Base-by-base conservation (phyloP, 2,113 vertebrate genomes). In the Campylorhamphus procurvoides region DNA sequence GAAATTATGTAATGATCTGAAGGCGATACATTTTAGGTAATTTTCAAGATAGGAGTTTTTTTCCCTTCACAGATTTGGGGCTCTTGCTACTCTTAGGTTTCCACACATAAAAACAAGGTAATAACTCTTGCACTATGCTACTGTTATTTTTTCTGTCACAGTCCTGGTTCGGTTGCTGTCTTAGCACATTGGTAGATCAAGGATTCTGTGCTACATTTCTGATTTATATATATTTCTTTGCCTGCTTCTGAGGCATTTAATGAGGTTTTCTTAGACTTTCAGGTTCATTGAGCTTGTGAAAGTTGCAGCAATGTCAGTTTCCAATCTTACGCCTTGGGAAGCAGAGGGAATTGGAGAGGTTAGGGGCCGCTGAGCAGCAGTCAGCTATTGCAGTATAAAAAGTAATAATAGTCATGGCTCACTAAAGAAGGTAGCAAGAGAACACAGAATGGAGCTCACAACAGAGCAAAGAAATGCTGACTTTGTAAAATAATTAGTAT, bases 281-380 rank as follows among this genome's bases (percentile, higher is more conserved):
- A 14, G 79, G 91, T 96, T 97, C 94, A 96, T 74, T 87, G 91
- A 96, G 49, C 79, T 97, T 96, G 59, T 93, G 93, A 96, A 96
- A 95, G 80, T 91, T 97, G 69, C 37, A 84, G 89, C 72, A 97
- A 84, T 90, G 90, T 90, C 95, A 68, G 93, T 90, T 97, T 98
- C 92, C 93, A 97, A 90, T 95, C 91, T 92, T 91, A 96, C 40
- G 35, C 24, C 58, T 93, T 96, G 75, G 84, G 93, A 96, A 94
- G 73, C 63, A 94, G 50, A 84, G 89, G 85, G 94, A 97, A 97
- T 97, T 89, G 69, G 68, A 83, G 84, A 92, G 72, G 90, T 97
- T 97, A 93, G 85, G 88, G 90, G 86, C 85, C 96, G 29, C 62
- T 95, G 93, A 82, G 91, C 91, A 93, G 84, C 94, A 97, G 95